Evolutionary conservation across 2,888 invertebrate genomes (phyloP), one percentile per base, ranked within the genome.

Genomic region (Xanthostigma xanthostigma): DNA sequence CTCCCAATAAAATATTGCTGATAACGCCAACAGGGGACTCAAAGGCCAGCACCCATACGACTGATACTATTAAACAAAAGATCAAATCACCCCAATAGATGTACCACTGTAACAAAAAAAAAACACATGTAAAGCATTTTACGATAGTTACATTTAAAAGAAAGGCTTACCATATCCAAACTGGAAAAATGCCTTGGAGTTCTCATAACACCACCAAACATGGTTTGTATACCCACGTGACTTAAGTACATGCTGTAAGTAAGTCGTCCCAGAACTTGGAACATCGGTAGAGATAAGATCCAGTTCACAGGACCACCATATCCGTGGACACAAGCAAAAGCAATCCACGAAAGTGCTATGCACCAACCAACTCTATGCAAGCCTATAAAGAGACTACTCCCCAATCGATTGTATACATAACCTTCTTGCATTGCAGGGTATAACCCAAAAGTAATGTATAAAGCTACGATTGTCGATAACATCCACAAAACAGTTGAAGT

Each of bases 281-380:
- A 54, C 11, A 53, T 17, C 14, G 50, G 44, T 43, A 50, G 9
- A 2, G 54, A 54, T n/a, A 54, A 44, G 12, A 53, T 47, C 12
- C 40, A 40, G 41, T 54, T 53, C 2, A 53, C 40, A 5, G 46
- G 52, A 33, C 55, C 55, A 51, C 48, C 48, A 38, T 44, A 48
- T 11, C 48, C 48, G 9, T 44, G 44, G 2, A 48, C 35, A 34
- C 48, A 48, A 8, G 48, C 48, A 34, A 55, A 40, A 36, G 54
- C 49, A 41, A 53, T 51, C 50, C 50, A 53, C 12, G 49, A 37
- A 13, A 54, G 47, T 35, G 51, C 49, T 33, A 47, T 14, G 14
- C 51, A 47, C 49, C 54, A 55, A 10, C 47, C 27, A 9, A 52
- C 48, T 39, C 55, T 44, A 44, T 55, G 53, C 3, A 53, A 42